Conservation (phyloP, 2,113 vertebrate genomes). For the western clawed frog (Xenopus tropicalis) region UCB_Xtro_10.0 CM004444.2:20172001-20172500, state of each 20-base stretch:
- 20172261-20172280: conserved; percentile 20
- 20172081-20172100: conserved; percentile 12
- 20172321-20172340: conserved; percentile 30
- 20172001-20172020: neutral
- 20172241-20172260: conserved; percentile 5
- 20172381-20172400: conserved; percentile 37
- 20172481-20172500: conserved; percentile 40
- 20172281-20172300: conserved; percentile 30
- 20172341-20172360: conserved; percentile 33
- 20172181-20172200: conserved; percentile 19
- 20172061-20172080: neutral
- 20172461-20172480: conserved; percentile 38
- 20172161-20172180: neutral
- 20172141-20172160: neutral
- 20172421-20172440: conserved; percentile 42
- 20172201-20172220: neutral
- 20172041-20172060: neutral
- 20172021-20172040: neutral
- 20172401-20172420: conserved; percentile 43
- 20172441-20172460: conserved; percentile 42
- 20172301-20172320: conserved; percentile 29
- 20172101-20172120: neutral
- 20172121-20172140: neutral
- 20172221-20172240: conserved; percentile 6
- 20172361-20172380: conserved; percentile 37